phyloP scores from a whole-genome alignment of 2,888 invertebrate genomes.

The Hyposoter didymator region DNA sequence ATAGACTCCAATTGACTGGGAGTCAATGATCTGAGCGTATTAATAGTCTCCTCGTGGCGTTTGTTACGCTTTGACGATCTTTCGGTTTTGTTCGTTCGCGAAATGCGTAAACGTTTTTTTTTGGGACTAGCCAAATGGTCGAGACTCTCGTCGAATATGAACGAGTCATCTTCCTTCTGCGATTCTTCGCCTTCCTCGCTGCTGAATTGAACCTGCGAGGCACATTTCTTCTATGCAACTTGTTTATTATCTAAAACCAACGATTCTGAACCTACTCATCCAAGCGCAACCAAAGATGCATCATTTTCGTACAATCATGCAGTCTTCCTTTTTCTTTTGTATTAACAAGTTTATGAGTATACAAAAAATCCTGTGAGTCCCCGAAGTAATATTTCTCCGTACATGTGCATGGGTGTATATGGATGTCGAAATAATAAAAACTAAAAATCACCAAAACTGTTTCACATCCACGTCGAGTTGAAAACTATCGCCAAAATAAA shows the following conservation, averaged over 20 bases:
- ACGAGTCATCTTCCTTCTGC: slow-evolving; percentile 75
- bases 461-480: slow-evolving; percentile 19
- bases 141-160: slow-evolving; percentile 55
- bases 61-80: slow-evolving; percentile 70
- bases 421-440: slow-evolving; percentile 24
- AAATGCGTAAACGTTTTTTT: slow-evolving; percentile 49
- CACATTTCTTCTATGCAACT: slow-evolving; percentile 69
- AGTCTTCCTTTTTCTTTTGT: slow-evolving; percentile 30
- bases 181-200: slow-evolving; percentile 80
- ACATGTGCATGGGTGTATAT: neutral
- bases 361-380: slow-evolving; percentile 12
- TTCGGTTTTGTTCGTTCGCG: slow-evolving; percentile 68
- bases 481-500: slow-evolving; percentile 11
- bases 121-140: slow-evolving; percentile 22
- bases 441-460: slow-evolving; percentile 36
- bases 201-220: slow-evolving; percentile 79
- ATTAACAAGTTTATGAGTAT: slow-evolving; percentile 11
- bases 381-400: slow-evolving; percentile 32
- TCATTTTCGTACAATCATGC: slow-evolving; percentile 49
- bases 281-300: slow-evolving; percentile 34
- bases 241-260: slow-evolving; percentile 16
- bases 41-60: slow-evolving; percentile 67
- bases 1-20: slow-evolving; percentile 78
- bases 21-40: slow-evolving; percentile 70
- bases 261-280: slow-evolving; percentile 13